Conservation (phyloP, 2,888 invertebrate species). For the Galeopsomyia nigrocyanea region DNA sequence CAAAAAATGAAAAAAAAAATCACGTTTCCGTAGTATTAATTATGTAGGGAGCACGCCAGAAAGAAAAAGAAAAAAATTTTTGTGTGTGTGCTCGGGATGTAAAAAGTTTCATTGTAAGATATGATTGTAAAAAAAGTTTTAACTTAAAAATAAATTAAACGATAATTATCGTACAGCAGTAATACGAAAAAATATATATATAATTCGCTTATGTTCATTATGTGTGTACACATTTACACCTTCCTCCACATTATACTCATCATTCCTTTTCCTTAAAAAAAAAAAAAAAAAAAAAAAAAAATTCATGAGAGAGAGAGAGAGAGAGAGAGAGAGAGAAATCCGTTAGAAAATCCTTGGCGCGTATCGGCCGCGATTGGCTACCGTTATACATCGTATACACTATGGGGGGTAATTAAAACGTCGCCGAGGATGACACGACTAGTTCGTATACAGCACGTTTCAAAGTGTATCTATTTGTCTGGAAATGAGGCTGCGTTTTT, state of each 20-base stretch:
- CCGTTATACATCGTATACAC: too few relatives aligned
- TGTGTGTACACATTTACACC: too few relatives aligned
- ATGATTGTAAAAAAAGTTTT: conserved; percentile 69
- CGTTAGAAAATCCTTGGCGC: too few relatives aligned
- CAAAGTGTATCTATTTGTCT: too few relatives aligned
- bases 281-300: not conserved
- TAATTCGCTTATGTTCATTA: not conserved
- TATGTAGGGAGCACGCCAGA: not conserved
- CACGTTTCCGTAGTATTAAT: not conserved
- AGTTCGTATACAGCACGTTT: too few relatives aligned
- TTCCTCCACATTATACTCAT: not conserved
- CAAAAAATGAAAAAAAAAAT: not conserved
- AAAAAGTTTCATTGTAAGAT: conserved; percentile 61
- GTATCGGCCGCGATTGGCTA: too few relatives aligned
- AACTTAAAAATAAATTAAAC: conserved; percentile 69
- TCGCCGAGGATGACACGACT: too few relatives aligned
- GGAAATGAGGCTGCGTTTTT: too few relatives aligned
- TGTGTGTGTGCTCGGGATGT: conserved; percentile 23
- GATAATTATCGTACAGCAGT: conserved; percentile 62
- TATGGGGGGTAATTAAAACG: too few relatives aligned
- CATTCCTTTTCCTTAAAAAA: not conserved
- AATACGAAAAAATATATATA: conserved; percentile 20
- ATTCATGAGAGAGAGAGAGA: not conserved
- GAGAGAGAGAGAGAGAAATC: not conserved
- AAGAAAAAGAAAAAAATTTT: not conserved